Conservation (phyloP, 2,888 invertebrate species). For the Anoplius nigerrimus region DNA sequence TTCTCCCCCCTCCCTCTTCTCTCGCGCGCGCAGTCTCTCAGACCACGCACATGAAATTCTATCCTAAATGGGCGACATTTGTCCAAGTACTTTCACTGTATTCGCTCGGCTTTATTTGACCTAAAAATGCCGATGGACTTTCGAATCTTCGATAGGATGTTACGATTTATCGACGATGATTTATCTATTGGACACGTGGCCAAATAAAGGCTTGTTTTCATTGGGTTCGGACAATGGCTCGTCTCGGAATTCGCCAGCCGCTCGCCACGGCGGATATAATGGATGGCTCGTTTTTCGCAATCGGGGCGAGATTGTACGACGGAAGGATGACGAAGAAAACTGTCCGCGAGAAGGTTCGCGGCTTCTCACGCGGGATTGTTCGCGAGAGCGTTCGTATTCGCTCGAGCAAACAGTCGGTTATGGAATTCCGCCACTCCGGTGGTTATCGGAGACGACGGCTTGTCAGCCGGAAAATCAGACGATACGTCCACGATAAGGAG, state of each 20-base stretch:
- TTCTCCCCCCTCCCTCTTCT: no score
- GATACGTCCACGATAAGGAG: conserved; percentile 66
- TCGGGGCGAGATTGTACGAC: no score
- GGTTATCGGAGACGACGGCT: conserved; percentile 61
- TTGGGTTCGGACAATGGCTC: not conserved
- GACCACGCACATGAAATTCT: no score
- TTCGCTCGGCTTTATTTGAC: not conserved
- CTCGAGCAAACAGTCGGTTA: conserved; percentile 53
- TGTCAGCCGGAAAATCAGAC: conserved; percentile 68
- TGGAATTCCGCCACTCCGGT: conserved; percentile 54
- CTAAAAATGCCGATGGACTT: conserved; percentile 37
- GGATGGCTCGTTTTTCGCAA: no score
- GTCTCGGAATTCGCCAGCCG: no score
- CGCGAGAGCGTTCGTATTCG: not conserved
- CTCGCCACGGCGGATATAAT: no score
- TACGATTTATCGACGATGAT: conserved; percentile 33
- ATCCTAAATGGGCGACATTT: not conserved
- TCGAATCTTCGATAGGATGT: conserved; percentile 25
- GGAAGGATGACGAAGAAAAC: no score
- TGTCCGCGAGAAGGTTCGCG: no score
- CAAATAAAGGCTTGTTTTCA: conserved; percentile 11
- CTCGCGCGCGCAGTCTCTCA: no score
- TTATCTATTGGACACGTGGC: conserved; percentile 26
- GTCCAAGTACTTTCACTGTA: not conserved
- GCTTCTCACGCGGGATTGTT: no score